A percentile compares a stretch with the other conserved stretches of the same genome.
Evolutionary conservation across 2,888 invertebrate genomes (phyloP).

Genomic region (Monopis laevigella): DNA sequence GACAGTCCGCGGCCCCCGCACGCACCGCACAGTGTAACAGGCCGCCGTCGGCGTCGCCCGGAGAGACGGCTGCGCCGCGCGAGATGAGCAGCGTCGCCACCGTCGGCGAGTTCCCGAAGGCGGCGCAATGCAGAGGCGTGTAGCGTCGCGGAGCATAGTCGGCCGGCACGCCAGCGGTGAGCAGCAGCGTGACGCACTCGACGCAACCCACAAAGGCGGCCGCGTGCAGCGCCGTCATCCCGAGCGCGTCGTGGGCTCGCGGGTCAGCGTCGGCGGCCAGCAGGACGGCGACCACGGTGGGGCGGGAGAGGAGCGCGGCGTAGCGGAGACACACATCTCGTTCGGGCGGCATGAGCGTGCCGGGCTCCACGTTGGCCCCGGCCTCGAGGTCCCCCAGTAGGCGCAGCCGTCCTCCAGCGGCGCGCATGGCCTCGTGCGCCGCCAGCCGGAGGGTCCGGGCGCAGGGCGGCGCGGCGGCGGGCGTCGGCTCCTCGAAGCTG

Average conservation of each 20-base stretch:
- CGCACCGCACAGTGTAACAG: slow-evolving; percentile 86
- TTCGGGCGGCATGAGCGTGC: slow-evolving; percentile 71
- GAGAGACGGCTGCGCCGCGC: slow-evolving; percentile 75
- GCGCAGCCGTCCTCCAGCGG: slow-evolving; percentile 72
- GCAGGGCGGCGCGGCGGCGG: slow-evolving; percentile 77
- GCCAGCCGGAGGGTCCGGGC: slow-evolving; percentile 77
- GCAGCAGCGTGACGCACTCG: slow-evolving; percentile 74
- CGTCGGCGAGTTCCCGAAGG: slow-evolving; percentile 85
- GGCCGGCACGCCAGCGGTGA: slow-evolving; percentile 74
- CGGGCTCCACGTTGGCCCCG: slow-evolving; percentile 69
- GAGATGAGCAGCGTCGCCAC: slow-evolving; percentile 81
- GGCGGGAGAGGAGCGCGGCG: slow-evolving; percentile 77
- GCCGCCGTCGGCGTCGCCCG: slow-evolving; percentile 76
- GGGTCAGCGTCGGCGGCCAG: slow-evolving; percentile 76
- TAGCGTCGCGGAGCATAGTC: slow-evolving; percentile 76
- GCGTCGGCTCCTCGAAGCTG: slow-evolving; percentile 78
- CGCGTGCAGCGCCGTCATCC: slow-evolving; percentile 78
- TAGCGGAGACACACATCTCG: slow-evolving; percentile 77
- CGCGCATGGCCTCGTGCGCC: slow-evolving; percentile 78
- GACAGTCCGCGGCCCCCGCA: slow-evolving; percentile 83
- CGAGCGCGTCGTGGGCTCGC: slow-evolving; percentile 75
- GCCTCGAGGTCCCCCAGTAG: slow-evolving; percentile 80
- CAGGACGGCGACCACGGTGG: slow-evolving; percentile 72
- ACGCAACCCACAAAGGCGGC: slow-evolving; percentile 82
- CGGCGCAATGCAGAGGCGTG: slow-evolving; percentile 89